phyloP scores from a whole-genome alignment of 1,140 invertebrate genomes.

The Augochlora pura region DNA sequence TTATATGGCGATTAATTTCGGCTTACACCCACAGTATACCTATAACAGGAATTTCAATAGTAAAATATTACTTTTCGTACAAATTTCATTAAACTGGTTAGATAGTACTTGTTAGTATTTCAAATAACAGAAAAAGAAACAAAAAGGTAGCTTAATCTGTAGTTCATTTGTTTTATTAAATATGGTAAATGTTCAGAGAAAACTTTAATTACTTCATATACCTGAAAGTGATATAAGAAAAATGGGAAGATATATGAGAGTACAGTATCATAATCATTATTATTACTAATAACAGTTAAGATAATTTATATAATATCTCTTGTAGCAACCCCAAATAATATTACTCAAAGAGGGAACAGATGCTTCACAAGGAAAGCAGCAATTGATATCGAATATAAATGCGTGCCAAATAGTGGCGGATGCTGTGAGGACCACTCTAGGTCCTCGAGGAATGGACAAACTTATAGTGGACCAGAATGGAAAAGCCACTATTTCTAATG shows the following conservation, averaged over 20 bases:
- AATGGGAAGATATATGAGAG: slow-evolving; percentile 62
- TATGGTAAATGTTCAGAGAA: background rate
- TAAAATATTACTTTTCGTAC: background rate
- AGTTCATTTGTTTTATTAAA: slow-evolving; percentile 27
- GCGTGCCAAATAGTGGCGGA: slow-evolving; percentile 98
- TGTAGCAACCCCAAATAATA: slow-evolving; percentile 98
- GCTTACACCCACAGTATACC: slow-evolving; percentile 15
- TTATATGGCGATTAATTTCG: slow-evolving; percentile 71
- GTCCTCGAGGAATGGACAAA: slow-evolving; percentile 99
- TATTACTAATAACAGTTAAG: background rate
- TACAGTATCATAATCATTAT: slow-evolving; percentile 41
- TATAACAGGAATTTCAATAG: background rate
- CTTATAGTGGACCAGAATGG: slow-evolving; percentile 95
- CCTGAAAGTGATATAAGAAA: slow-evolving; percentile 34
- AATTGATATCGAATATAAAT: slow-evolving; percentile 99
- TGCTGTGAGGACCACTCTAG: slow-evolving; percentile 97
- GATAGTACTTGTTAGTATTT: background rate
- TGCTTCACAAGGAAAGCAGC: slow-evolving; percentile 96
- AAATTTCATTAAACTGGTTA: background rate
- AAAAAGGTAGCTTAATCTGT: background rate
- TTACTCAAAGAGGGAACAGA: slow-evolving; percentile 99
- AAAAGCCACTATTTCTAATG: slow-evolving; percentile 98
- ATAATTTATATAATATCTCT: slow-evolving; percentile 55
- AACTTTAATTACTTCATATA: background rate
- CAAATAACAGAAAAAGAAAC: slow-evolving; percentile 4